Conservation (phyloP, 2,113 vertebrate genomes). For the Tragelaphus scriptus region DNA sequence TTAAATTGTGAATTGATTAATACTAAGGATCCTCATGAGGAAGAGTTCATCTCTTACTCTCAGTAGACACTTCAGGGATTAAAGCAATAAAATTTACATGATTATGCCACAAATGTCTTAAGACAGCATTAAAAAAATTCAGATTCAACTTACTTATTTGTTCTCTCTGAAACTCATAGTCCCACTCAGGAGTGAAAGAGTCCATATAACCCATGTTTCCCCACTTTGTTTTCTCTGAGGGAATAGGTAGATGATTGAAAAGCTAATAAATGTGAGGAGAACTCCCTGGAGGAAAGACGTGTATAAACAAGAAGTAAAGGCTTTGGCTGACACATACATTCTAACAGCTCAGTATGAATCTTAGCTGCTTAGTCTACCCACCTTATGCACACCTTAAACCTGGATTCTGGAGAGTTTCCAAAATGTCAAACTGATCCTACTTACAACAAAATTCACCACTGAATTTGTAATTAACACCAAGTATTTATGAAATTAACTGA, state of each 20-base stretch:
- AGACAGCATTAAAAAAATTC: not conserved
- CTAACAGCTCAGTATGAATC: not conserved
- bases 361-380: not conserved
- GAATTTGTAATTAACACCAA: not conserved
- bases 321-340: slow-evolving; percentile 30
- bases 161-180: slow-evolving; percentile 14
- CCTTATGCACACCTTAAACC: not conserved
- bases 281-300: slow-evolving; percentile 36
- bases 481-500: slow-evolving; percentile 23
- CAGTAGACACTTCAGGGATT: not conserved
- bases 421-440: slow-evolving; percentile 45
- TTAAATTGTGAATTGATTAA: not conserved
- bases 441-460: slow-evolving; percentile 15
- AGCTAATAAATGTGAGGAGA: slow-evolving; percentile 48
- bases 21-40: not conserved
- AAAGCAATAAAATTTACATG: not conserved
- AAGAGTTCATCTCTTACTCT: not conserved
- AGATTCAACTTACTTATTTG: not conserved
- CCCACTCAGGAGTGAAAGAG: slow-evolving; percentile 31
- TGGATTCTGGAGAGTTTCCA: not conserved
- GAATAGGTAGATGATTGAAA: slow-evolving; percentile 50
- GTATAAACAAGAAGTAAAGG: slow-evolving; percentile 28
- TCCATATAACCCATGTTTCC: not conserved
- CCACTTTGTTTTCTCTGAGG: slow-evolving; percentile 21
- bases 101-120: not conserved